Base-by-base conservation (phyloP, 2,888 invertebrate genomes). In the Venusia cambrica region DNA sequence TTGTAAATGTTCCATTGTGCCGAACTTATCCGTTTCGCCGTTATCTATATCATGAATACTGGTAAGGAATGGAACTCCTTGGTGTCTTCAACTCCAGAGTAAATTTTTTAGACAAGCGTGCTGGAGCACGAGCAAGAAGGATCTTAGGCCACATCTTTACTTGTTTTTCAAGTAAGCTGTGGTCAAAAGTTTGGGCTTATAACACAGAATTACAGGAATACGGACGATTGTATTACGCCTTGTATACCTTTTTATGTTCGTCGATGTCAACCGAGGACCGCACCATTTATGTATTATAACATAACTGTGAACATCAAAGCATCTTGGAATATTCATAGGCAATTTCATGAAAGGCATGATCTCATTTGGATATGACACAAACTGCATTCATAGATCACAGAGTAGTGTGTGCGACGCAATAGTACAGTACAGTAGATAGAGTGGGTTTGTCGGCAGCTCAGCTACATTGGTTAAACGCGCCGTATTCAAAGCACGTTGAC, bases 401-500 rank as follows among this genome's bases (percentile, higher is more conserved):
- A 24, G 19, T 38, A 28, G 35, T 31, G 38, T 40, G 44, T 6
- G 16, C 8, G 9, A 29, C 9, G 31, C 31, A 47, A 44, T 47
- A 51, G 34, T 44, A 31, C 28, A 36, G 38, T 24, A 41, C 28
- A 36, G 38, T 24, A 41, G 40, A 31, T 20, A 35, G 21, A 38
- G 33, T 24, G 26, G 34, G 45, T 33, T 39, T 56, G 57, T 54
- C 60, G 60, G 51, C 59, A 59, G 63, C 55, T 60, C 59, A 59
- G 63, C 55, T 60, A 54, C 60, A 60, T 65, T 62, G 65, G 71
- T 62, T 73, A 72, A 73, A 75, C 64, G 65, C 64, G 62, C 44
- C 53, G 68, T 58, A 71, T 71, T 79, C 79, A 79, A 76, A 75
- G 74, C 79, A 70, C 72, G 80, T 73, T 77, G 79, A 81, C 79